Evolutionary conservation across 2,888 invertebrate genomes (phyloP).

Genomic region (Geotrupes spiniger): DNA sequence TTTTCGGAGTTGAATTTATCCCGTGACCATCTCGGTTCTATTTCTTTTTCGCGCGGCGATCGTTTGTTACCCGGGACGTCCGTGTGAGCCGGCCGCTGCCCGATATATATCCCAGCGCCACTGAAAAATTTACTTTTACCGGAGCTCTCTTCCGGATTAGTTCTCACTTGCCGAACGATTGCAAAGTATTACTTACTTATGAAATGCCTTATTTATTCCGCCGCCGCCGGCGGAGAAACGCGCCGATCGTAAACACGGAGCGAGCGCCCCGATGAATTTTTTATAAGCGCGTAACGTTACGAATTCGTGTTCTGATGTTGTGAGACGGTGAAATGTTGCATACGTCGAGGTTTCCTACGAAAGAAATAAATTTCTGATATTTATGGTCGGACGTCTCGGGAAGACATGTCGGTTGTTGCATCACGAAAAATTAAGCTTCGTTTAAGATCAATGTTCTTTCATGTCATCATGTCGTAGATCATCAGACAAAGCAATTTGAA

Average conservation of each 20-base stretch:
- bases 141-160: slow-evolving; percentile 5
- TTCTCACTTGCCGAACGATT: slow-evolving; percentile 5
- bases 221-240: background rate
- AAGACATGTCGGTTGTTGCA: no score
- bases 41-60: slow-evolving; percentile 5
- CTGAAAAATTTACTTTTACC: background rate
- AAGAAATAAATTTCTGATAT: no score
- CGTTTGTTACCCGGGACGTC: slow-evolving; percentile 6
- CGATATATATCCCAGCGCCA: background rate
- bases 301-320: no score
- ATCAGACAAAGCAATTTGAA: no score
- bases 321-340: no score
- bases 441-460: no score
- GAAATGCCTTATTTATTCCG: slow-evolving; percentile 4
- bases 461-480: no score
- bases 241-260: background rate
- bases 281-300: background rate
- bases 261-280: background rate
- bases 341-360: no score
- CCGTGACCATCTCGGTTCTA: slow-evolving; percentile 6
- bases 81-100: slow-evolving; percentile 6
- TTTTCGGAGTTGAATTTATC: slow-evolving; percentile 7
- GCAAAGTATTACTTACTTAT: slow-evolving; percentile 5
- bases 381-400: no score
- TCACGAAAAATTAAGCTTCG: no score